Evolutionary conservation across 2,797 vertebrate genomes (phyloP).

Genomic region (Serranus cabrilla): DNA sequence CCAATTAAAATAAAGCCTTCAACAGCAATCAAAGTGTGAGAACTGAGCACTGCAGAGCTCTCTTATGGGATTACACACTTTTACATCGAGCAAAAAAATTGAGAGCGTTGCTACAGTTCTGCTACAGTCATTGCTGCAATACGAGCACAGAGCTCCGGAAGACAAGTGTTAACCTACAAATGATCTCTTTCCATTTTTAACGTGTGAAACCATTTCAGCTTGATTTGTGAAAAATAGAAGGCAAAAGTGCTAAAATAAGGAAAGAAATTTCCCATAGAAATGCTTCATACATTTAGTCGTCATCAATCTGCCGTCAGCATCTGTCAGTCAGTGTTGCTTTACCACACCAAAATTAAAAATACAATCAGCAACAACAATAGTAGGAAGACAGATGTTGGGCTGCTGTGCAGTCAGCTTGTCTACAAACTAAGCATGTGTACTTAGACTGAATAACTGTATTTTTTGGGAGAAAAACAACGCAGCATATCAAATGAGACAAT

Average conservation of each 20-base stretch:
- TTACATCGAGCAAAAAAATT: not conserved
- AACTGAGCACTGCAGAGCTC: not conserved
- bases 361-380: constrained; percentile 75
- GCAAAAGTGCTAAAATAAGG: not conserved
- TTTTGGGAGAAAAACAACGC: constrained; percentile 16
- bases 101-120: too few relatives aligned
- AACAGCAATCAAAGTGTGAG: constrained; percentile 12
- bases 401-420: constrained; percentile 30
- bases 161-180: too few relatives aligned
- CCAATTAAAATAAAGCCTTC: constrained; percentile 5
- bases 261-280: not conserved
- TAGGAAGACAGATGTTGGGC: constrained; percentile 71
- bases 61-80: not conserved
- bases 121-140: too few relatives aligned
- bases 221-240: not conserved
- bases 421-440: constrained; percentile 26
- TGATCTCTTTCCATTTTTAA: too few relatives aligned
- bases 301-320: constrained; percentile 38
- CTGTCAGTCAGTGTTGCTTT: constrained; percentile 25
- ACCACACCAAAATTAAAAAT: constrained; percentile 63
- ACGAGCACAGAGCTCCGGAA: too few relatives aligned
- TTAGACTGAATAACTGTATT: constrained; percentile 23
- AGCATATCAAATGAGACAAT: not conserved
- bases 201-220: too few relatives aligned
- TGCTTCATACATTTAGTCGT: constrained; percentile 24